Percentiles rank a stretch among this genome's conserved stretches.
Evolutionary conservation across 1,140 invertebrate genomes (phyloP).

Genomic region (Chironomus striatipennis): DNA sequence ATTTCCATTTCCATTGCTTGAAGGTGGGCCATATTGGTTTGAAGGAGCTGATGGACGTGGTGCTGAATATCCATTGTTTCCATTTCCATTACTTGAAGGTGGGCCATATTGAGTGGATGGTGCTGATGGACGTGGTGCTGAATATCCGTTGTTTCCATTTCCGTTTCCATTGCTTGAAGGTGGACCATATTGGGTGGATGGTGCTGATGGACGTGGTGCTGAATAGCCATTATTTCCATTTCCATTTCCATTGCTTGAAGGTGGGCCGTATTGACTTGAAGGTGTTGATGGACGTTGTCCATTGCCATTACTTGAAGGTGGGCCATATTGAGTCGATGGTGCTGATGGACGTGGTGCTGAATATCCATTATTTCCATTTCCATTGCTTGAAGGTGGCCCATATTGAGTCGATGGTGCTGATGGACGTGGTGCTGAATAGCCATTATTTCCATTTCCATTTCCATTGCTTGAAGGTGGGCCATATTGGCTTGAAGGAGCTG

Average conservation of each 20-base stretch:
- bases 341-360: no score
- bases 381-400: background rate
- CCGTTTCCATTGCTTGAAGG: background rate
- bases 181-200: background rate
- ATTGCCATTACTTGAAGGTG: constrained; percentile 2
- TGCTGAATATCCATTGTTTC: background rate
- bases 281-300: background rate
- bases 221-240: background rate
- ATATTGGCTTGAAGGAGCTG: background rate
- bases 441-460: background rate
- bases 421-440: background rate
- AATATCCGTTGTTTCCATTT: background rate
- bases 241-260: background rate
- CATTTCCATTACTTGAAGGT: background rate
- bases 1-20: background rate
- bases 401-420: background rate
- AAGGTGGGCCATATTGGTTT: background rate
- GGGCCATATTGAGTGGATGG: background rate
- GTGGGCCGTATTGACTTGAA: background rate
- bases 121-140: background rate
- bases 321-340: background rate
- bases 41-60: background rate
- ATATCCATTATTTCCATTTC: no score
- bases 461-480: background rate
- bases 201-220: background rate